Evolutionary conservation across 2,113 vertebrate genomes (phyloP), one percentile per base, ranked within the genome.

Genomic region (Tupaia chinensis): DNA sequence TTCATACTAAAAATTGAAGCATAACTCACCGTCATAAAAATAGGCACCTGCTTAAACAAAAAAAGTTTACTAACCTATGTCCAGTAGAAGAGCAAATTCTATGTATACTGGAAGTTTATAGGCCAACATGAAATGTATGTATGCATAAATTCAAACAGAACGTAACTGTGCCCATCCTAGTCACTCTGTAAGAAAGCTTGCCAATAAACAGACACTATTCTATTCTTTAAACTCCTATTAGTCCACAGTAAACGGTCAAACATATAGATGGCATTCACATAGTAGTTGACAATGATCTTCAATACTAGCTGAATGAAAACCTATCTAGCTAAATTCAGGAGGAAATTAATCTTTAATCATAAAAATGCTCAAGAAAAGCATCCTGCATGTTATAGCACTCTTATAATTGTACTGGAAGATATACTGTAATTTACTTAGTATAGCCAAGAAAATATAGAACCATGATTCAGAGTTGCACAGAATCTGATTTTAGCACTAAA

Each of bases 341-440:
- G 54, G 77, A 93, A 93, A 97, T 91, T 93, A 96, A 95, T 93
- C 17, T 91, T 93, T 92, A 91, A 94, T 96, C 91, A 97, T 87
- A 94, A 95, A 94, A 95, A 85, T 1, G 25, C 81, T 94, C 81
- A 94, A 96, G 89, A 66, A 94, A 94, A 95, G 76, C 72, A 96
- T 94, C 70, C 44, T 68, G 34, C 44, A 91, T 79, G 78, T 95
- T 96, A 95, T 7, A 89, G 70, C 82, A 94, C 91, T 96, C 79
- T 95, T 96, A 95, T 80, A 95, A 96, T 87, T 95, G 87, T 91
- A 93, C 94, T 93, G 70, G 89, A 96, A 97, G 86, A 96, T 94
- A 95, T 95, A 97, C 94, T 98, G 77, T 98, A 97, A 97, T 97
- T 97, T 97, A 94, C 95, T 97, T 95, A 95, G 94, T 94, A 96